Evolutionary conservation across 2,888 invertebrate genomes (phyloP).

Genomic region (Blastobasis lacticolella): DNA sequence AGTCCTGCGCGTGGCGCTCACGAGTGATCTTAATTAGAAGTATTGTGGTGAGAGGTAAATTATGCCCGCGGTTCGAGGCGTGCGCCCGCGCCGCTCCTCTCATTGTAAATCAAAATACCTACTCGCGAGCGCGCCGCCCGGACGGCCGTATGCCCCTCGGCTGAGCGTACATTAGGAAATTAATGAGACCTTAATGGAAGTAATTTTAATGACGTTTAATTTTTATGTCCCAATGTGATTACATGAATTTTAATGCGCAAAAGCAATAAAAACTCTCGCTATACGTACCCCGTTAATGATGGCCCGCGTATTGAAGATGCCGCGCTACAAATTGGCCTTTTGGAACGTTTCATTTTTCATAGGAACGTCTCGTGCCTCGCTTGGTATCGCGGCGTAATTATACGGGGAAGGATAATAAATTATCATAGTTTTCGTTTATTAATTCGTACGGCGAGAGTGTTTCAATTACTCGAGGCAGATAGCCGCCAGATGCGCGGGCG

Average conservation of each 20-base stretch:
- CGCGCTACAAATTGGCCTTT: constrained; percentile 42
- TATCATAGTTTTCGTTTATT: background rate
- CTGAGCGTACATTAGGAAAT: constrained; percentile 60
- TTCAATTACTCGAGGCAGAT: constrained; percentile 3
- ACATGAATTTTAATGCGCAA: constrained; percentile 61
- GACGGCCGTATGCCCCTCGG: constrained; percentile 37
- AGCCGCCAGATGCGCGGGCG: constrained; percentile 11
- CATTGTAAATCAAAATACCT: constrained; percentile 60
- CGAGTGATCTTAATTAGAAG: constrained; percentile 72
- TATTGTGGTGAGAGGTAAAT: constrained; percentile 63
- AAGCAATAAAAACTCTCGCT: constrained; percentile 52
- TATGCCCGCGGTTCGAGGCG: constrained; percentile 45
- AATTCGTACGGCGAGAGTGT: background rate
- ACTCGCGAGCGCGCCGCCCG: constrained; percentile 23
- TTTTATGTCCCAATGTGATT: constrained; percentile 49
- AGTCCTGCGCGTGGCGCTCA: constrained; percentile 53
- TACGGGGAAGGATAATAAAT: constrained; percentile 5
- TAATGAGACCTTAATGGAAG: constrained; percentile 66
- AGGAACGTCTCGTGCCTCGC: constrained; percentile 13
- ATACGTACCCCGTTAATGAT: constrained; percentile 45
- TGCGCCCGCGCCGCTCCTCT: constrained; percentile 21
- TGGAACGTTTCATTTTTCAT: constrained; percentile 36
- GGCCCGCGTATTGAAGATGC: constrained; percentile 36
- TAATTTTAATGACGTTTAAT: constrained; percentile 56
- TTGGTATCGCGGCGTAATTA: constrained; percentile 22